phyloP scores from a whole-genome alignment of 2,113 vertebrate genomes.

The Aplodontia rufa region DNA sequence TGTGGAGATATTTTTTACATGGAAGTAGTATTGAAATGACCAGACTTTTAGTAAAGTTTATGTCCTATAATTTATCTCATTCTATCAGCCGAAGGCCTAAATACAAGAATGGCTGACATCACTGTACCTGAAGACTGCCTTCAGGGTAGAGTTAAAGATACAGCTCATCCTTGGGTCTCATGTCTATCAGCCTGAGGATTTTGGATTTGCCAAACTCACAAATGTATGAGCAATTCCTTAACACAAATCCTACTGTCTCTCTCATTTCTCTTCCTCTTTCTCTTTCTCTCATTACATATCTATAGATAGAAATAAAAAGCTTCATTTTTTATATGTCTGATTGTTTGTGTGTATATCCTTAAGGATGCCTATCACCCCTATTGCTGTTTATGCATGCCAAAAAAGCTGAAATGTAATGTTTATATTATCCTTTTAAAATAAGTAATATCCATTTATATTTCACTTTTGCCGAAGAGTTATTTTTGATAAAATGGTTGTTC shows the following conservation, averaged over 20 bases:
- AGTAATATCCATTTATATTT: no score
- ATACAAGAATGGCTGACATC: not conserved
- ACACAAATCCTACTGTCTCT: not conserved
- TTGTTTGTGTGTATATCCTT: no score
- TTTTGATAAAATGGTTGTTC: no score
- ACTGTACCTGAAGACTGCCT: not conserved
- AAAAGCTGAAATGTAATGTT: no score
- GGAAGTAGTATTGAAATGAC: not conserved
- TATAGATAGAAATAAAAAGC: no score
- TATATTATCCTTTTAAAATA: no score
- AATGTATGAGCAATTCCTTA: not conserved
- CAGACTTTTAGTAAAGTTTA: not conserved
- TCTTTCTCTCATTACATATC: no score
- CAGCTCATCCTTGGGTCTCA: not conserved
- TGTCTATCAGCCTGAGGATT: not conserved
- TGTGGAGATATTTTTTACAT: not conserved
- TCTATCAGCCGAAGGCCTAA: not conserved
- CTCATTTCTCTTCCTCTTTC: not conserved
- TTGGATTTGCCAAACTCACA: not conserved
- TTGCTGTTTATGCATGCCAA: no score
- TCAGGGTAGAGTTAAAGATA: not conserved
- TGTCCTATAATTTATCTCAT: not conserved
- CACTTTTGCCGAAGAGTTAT: no score
- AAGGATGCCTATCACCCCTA: no score
- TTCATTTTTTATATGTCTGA: no score